Evolutionary conservation across 2,113 vertebrate species (phyloP), one percentile per base, ranked within the genome.

Genomic region (Dasyurus viverrinus): DNA sequence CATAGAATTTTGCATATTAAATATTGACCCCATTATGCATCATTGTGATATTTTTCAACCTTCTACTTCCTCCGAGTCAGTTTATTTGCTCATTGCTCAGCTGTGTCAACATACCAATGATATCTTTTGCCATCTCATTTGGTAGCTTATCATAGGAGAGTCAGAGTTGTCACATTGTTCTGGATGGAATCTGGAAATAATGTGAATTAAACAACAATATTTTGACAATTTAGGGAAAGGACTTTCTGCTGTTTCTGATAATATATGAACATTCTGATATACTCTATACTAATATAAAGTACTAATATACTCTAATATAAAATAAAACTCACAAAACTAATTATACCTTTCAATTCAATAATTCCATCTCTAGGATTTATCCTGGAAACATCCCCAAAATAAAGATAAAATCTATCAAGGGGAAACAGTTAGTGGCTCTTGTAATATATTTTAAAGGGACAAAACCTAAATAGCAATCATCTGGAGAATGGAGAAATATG

Each of bases 31-130:
- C 0, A 0, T 27, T 9, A 36, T 3, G 48, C 0, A 0, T 46
- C 54, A 46, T 0, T 36, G n/a, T 36, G 89, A 9, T 0, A 0
- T 22, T 23, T 0, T 0, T 9, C 3, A 4, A 19, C 23, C 6
- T 42, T 30, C 27, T 27, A 0, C 5, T 1, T 1, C 23, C 54
- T 19, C 30, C 4, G 24, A 46, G 3, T 47, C 16, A 0, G 0
- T 0, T 2, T n/a, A 1, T 23, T 0, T 19, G 48, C 0, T 60
- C 25, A 0, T 48, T 19, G 10, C 8, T 53, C 8, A 53, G 52
- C 0, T 12, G 36, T 23, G 90, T 93, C 53, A 14, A 47, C 14
- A 9, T 0, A 16, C 16, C 30, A 76, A n/a, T 68, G 60, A 36
- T n/a, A 76, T n/a, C 14, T 76, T 76, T 76, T 76, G 60, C 19